These are phyloP conservation scores for Stenurella melanura DNA, from an alignment of 2,888 invertebrate genomes.

Conservation along the genomic window DNA sequence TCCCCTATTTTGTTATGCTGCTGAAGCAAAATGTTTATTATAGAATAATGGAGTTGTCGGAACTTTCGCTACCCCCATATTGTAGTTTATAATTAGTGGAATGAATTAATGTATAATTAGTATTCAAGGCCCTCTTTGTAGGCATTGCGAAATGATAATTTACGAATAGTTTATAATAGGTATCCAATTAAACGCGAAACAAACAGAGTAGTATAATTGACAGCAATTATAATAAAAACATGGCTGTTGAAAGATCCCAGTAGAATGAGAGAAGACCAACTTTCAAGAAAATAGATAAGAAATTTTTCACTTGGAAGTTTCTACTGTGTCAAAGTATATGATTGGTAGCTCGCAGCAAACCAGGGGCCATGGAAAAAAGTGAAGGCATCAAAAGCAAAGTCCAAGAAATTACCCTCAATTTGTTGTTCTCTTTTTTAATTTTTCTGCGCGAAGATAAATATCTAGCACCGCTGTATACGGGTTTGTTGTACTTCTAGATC, in stretches of 20 bases:
- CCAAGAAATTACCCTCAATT: too few species aligned
- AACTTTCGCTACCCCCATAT: slow-evolving; percentile 10
- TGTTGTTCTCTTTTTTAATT: too few species aligned
- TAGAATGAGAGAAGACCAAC: too few species aligned
- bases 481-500: too few species aligned
- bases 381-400: too few species aligned
- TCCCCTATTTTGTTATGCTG: neutral
- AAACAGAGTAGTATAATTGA: neutral
- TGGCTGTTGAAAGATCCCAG: neutral
- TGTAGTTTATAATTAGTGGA: slow-evolving; percentile 27
- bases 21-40: slow-evolving; percentile 8
- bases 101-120: slow-evolving; percentile 32
- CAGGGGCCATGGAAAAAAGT: too few species aligned
- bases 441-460: too few species aligned
- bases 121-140: slow-evolving; percentile 15
- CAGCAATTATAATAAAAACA: neutral
- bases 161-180: neutral
- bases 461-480: too few species aligned
- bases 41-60: slow-evolving; percentile 21
- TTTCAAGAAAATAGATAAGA: too few species aligned
- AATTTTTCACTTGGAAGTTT: too few species aligned
- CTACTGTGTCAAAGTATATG: too few species aligned
- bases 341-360: too few species aligned
- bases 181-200: neutral
- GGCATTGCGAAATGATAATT: neutral